phyloP scores from a whole-genome alignment of 2,113 vertebrate genomes.

The Puntigrus tetrazona region DNA sequence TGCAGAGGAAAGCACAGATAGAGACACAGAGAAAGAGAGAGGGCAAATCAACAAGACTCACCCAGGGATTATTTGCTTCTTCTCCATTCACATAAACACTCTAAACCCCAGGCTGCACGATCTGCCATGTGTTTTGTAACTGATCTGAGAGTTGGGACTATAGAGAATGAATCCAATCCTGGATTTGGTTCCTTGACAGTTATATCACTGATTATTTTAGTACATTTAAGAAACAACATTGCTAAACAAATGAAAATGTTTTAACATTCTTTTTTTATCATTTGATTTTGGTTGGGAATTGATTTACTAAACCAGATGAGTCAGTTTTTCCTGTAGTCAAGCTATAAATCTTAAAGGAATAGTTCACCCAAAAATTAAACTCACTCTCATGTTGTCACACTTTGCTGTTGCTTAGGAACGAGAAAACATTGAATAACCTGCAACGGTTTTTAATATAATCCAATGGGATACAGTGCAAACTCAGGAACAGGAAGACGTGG shows the following conservation, averaged over 20 bases:
- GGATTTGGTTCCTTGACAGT: not conserved
- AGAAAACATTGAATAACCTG: no score
- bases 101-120: not conserved
- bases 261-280: not conserved
- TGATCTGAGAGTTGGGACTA: constrained; percentile 4
- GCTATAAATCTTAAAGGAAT: no score
- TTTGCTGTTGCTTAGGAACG: no score
- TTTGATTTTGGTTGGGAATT: not conserved
- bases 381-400: no score
- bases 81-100: constrained; percentile 6
- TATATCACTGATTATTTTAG: not conserved
- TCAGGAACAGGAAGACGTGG: no score
- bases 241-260: not conserved
- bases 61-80: not conserved
- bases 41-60: not conserved
- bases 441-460: no score
- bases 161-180: not conserved
- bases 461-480: no score
- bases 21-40: not conserved
- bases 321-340: not conserved
- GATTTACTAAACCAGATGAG: not conserved
- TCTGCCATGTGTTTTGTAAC: not conserved
- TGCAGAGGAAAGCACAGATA: not conserved
- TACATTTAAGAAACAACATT: not conserved
- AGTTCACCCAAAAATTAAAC: no score